Conservation (phyloP, 2,113 vertebrate genomes). For the Nothobranchius kuhntae region DNA sequence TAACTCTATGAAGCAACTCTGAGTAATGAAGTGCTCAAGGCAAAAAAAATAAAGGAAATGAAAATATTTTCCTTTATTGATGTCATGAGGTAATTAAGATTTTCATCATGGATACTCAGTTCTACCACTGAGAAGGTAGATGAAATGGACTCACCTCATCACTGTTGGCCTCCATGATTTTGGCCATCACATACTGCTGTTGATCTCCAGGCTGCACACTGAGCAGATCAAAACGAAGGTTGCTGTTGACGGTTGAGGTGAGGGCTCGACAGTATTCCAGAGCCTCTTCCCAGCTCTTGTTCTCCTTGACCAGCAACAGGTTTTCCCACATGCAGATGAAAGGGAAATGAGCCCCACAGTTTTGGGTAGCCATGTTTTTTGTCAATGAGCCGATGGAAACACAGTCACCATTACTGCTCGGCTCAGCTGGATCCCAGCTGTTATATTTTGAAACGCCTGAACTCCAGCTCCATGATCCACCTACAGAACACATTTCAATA, state of each 20-base stretch:
- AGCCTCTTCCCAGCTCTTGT: slow-evolving; percentile 53
- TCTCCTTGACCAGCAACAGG: slow-evolving; percentile 46
- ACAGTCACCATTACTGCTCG: background rate
- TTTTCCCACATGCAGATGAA: slow-evolving; percentile 12
- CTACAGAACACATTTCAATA: slow-evolving; percentile 12
- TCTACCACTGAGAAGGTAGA: too few species aligned
- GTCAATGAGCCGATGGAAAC: slow-evolving; percentile 8
- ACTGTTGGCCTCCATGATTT: slow-evolving; percentile 1
- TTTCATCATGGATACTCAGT: too few species aligned
- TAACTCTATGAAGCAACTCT: too few species aligned
- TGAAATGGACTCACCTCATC: slow-evolving; percentile 34
- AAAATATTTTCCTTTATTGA: too few species aligned
- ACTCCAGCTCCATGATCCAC: slow-evolving; percentile 29
- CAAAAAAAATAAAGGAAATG: too few species aligned
- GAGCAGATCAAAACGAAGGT: slow-evolving; percentile 5
- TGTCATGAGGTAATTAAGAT: too few species aligned
- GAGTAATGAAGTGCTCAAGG: too few species aligned
- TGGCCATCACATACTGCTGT: background rate
- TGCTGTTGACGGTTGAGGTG: rapidly evolving
- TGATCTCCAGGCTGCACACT: slow-evolving; percentile 36
- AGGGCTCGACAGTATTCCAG: slow-evolving; percentile 34
- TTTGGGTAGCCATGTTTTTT: background rate
- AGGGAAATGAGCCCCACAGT: slow-evolving; percentile 12
- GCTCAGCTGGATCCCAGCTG: background rate
- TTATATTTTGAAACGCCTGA: background rate